Percentiles rank a stretch among this genome's conserved stretches.
phyloP scores from a whole-genome alignment of 2,888 invertebrate genomes.

The Pogonocherus hispidulus region DNA sequence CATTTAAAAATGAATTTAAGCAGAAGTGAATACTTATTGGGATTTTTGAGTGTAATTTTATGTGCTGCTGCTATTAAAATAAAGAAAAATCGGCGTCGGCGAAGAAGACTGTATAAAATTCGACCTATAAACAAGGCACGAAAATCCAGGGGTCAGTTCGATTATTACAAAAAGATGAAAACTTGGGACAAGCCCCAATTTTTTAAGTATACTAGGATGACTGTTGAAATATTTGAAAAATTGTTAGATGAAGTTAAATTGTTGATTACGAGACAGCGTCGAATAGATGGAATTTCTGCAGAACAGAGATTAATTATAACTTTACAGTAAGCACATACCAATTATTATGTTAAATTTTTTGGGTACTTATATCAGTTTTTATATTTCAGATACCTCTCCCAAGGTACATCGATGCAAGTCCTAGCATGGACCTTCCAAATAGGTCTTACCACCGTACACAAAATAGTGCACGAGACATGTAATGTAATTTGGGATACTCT shows the following conservation, averaged over 20 bases:
- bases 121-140: slow-evolving; percentile 27
- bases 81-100: too few relatives aligned
- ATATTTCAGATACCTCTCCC: slow-evolving; percentile 18
- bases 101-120: too few relatives aligned
- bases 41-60: too few relatives aligned
- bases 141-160: slow-evolving; percentile 10
- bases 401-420: slow-evolving; percentile 20
- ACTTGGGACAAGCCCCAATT: slow-evolving; percentile 32
- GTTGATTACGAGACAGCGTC: slow-evolving; percentile 21
- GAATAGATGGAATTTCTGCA: slow-evolving; percentile 35
- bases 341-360: not conserved
- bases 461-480: slow-evolving; percentile 48
- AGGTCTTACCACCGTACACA: slow-evolving; percentile 46
- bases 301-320: slow-evolving; percentile 38
- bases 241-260: slow-evolving; percentile 22
- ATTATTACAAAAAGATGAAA: slow-evolving; percentile 40
- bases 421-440: slow-evolving; percentile 38
- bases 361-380: not conserved
- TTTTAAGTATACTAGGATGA: slow-evolving; percentile 41
- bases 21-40: too few relatives aligned
- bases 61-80: too few relatives aligned
- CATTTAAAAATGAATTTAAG: too few relatives aligned
- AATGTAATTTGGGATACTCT: slow-evolving; percentile 39
- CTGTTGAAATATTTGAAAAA: slow-evolving; percentile 37
- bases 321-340: slow-evolving; percentile 35